Conservation (phyloP, 2,888 invertebrate genomes). For the Agrotis clavis region DNA sequence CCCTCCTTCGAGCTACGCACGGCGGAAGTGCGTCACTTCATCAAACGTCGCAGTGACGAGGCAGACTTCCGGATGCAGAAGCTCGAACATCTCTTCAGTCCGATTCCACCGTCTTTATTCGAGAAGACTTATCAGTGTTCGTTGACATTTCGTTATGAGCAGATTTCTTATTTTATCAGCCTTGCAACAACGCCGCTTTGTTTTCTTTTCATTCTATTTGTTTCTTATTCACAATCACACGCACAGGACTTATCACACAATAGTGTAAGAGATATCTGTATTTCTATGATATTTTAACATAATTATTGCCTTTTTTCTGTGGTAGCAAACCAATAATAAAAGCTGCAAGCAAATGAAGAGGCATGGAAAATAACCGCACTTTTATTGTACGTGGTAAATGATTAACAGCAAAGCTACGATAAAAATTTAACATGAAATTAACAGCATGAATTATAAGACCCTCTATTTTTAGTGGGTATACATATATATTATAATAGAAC, state of each 20-base stretch:
- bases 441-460: neutral
- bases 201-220: too few relatives aligned
- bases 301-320: too few relatives aligned
- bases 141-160: constrained; percentile 49
- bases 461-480: neutral
- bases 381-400: neutral
- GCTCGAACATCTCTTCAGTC: constrained; percentile 79
- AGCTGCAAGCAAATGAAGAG: too few relatives aligned
- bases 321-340: too few relatives aligned
- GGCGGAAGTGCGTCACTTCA: constrained; percentile 82
- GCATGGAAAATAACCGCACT: neutral
- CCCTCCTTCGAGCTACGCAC: constrained; percentile 79
- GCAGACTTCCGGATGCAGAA: constrained; percentile 80
- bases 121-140: constrained; percentile 86
- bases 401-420: neutral
- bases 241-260: too few relatives aligned
- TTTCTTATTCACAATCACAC: too few relatives aligned
- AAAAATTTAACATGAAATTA: constrained; percentile 3
- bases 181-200: neutral
- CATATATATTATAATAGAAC: neutral
- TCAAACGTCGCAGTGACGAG: constrained; percentile 82
- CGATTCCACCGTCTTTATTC: constrained; percentile 78
- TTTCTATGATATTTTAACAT: too few relatives aligned
- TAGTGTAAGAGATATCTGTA: too few relatives aligned
- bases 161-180: neutral